A percentile compares a stretch with the other conserved stretches of the same genome.
Conservation (phyloP, 2,797 vertebrate genomes). For the Peromyscus nudipes region DNA sequence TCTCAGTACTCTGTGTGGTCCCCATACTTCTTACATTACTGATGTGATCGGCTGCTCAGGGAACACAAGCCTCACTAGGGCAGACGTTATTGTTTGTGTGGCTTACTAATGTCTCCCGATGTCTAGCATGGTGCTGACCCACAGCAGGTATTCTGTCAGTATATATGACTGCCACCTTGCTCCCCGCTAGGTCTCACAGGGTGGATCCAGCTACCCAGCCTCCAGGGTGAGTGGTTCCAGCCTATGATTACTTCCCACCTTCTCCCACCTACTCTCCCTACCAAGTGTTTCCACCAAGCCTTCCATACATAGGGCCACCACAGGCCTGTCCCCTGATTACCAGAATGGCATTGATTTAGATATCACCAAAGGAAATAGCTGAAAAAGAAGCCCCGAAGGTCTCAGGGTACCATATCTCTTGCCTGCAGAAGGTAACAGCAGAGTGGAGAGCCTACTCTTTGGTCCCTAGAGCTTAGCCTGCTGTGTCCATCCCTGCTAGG, state of each 20-base stretch:
- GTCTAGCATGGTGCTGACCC: background rate
- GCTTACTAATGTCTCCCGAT: background rate
- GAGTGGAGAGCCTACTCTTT: background rate
- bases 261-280: background rate
- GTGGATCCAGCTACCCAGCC: background rate
- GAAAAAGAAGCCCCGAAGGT: background rate
- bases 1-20: background rate
- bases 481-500: background rate
- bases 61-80: background rate
- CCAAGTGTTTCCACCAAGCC: background rate
- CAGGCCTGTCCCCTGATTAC: background rate
- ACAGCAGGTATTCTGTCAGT: background rate
- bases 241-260: background rate
- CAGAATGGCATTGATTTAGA: background rate
- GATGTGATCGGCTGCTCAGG: background rate
- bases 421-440: background rate
- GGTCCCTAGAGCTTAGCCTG: background rate
- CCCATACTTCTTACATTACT: background rate
- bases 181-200: background rate
- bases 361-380: constrained; percentile 23
- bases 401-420: background rate
- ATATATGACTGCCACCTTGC: background rate
- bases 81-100: background rate
- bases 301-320: background rate
- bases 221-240: background rate